A percentile compares a stretch with the other conserved stretches of the same genome.
Evolutionary conservation across 2,113 vertebrate species (phyloP).

Genomic region (Neolamprologus tretocephalus): DNA sequence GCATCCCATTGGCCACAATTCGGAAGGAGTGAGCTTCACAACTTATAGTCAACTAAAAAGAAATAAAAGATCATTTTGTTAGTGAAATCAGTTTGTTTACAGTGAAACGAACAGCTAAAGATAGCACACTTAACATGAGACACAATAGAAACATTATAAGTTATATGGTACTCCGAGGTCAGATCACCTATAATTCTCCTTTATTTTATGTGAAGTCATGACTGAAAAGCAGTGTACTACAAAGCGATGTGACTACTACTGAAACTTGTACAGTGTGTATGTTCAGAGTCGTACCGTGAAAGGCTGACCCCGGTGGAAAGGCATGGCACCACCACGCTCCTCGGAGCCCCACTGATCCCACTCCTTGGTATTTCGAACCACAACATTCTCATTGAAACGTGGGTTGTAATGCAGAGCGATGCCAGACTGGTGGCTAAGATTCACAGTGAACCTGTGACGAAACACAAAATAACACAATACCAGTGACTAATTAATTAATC

Average conservation of each 20-base stretch:
- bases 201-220: not conserved
- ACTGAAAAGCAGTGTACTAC: not conserved
- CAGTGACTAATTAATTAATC: not conserved
- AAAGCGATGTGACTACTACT: not conserved
- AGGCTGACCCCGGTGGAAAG: slow-evolving; percentile 59
- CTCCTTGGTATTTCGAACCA: slow-evolving; percentile 64
- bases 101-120: not conserved
- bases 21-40: slow-evolving; percentile 57
- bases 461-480: not conserved
- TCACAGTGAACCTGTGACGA: slow-evolving; percentile 62
- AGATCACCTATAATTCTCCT: not conserved
- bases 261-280: not conserved
- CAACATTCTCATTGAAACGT: slow-evolving; percentile 62
- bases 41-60: slow-evolving; percentile 62
- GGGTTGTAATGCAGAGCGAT: slow-evolving; percentile 72
- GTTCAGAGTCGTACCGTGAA: slow-evolving; percentile 56
- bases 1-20: slow-evolving; percentile 60
- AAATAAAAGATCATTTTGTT: not conserved
- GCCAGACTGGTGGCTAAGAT: slow-evolving; percentile 51
- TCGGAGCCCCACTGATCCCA: slow-evolving; percentile 54
- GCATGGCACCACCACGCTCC: slow-evolving; percentile 50
- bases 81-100: not conserved
- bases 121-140: not conserved
- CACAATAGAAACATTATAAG: not conserved
- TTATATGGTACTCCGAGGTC: not conserved